Evolutionary conservation across 2,888 invertebrate genomes (phyloP).

Genomic region (Rhagonycha fulva): DNA sequence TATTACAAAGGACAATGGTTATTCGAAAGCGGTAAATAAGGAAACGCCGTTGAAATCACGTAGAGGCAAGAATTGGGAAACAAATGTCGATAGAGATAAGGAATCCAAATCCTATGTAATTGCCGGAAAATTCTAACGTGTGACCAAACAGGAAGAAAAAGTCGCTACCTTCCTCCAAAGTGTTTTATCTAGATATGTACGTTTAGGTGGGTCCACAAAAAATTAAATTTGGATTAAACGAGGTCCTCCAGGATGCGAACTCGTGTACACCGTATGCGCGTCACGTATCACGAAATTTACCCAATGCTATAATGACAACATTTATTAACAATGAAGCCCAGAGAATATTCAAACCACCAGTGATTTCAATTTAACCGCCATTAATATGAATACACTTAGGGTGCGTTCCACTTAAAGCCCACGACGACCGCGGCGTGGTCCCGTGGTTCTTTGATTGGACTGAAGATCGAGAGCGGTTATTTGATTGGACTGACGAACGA

Average conservation of each 20-base stretch:
- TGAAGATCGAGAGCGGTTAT: no score
- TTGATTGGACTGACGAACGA: no score
- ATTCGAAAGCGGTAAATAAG: slow-evolving; percentile 21
- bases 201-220: not conserved
- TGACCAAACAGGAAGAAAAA: not conserved
- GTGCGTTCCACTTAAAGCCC: no score
- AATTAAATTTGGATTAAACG: not conserved
- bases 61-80: slow-evolving; percentile 28
- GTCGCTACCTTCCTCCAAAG: not conserved
- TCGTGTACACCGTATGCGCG: not conserved
- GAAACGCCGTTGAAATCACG: slow-evolving; percentile 18
- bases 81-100: slow-evolving; percentile 28
- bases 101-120: slow-evolving; percentile 14
- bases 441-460: no score
- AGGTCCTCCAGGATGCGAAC: not conserved
- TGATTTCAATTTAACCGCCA: not conserved
- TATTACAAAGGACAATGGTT: slow-evolving; percentile 14
- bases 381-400: not conserved
- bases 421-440: no score
- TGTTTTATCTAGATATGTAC: not conserved
- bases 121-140: slow-evolving; percentile 24
- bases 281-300: not conserved
- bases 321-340: not conserved
- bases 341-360: not conserved
- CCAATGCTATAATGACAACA: not conserved